These are phyloP conservation scores for Troilus luridus DNA, from an alignment of 2,888 invertebrate genomes.

Conservation along the genomic window DNA sequence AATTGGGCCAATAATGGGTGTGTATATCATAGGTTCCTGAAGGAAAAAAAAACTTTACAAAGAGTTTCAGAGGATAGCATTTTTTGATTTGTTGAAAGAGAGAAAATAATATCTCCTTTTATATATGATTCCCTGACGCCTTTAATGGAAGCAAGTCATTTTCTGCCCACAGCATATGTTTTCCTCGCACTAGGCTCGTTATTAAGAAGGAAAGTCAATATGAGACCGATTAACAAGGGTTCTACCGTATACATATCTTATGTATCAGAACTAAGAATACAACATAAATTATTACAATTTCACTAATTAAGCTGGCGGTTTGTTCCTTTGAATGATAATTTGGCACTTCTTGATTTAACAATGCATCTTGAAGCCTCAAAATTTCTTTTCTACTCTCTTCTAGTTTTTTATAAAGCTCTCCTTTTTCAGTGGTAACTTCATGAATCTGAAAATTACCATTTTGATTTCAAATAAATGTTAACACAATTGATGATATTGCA, in stretches of 20 bases:
- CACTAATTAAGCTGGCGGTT: slow-evolving; percentile 77
- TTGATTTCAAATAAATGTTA: not conserved
- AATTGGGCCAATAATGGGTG: too few relatives aligned
- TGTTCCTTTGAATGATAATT: slow-evolving; percentile 78
- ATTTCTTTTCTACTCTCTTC: slow-evolving; percentile 66
- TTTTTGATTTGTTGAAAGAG: too few relatives aligned
- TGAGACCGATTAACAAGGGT: too few relatives aligned
- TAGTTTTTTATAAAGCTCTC: slow-evolving; percentile 66
- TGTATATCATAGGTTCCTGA: too few relatives aligned
- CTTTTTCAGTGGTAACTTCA: slow-evolving; percentile 67
- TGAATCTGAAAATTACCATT: slow-evolving; percentile 65
- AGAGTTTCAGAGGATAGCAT: too few relatives aligned
- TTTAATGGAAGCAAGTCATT: too few relatives aligned
- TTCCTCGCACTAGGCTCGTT: too few relatives aligned
- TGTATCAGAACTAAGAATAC: not conserved
- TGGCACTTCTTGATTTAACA: slow-evolving; percentile 69
- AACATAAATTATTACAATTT: slow-evolving; percentile 72
- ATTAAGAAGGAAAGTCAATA: not conserved
- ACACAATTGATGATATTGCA: not conserved
- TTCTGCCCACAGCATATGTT: too few relatives aligned
- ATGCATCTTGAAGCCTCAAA: slow-evolving; percentile 60
- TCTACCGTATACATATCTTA: not conserved
- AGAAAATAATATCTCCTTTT: too few relatives aligned
- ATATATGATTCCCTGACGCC: too few relatives aligned
- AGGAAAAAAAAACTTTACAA: too few relatives aligned